Conservation (phyloP, 2,797 vertebrate genomes). For the Eptatretus atami region DNA sequence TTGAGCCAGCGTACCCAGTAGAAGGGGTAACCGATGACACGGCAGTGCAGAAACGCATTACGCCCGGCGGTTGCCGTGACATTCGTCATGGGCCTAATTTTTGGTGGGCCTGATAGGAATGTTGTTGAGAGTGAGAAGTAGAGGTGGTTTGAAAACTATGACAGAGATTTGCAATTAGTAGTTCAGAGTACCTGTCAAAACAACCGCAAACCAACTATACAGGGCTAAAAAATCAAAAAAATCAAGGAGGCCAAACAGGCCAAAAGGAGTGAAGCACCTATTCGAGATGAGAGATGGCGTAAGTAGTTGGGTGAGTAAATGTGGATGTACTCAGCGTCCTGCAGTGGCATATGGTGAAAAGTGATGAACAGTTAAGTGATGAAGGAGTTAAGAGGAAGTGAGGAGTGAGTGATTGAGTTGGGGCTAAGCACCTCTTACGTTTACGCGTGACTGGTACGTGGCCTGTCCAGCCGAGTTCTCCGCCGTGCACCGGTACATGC, state of each 20-base stretch:
- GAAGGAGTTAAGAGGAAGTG: slow-evolving; percentile 28
- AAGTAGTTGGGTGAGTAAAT: background rate
- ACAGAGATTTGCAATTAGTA: no score
- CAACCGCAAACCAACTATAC: no score
- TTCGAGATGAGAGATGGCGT: background rate
- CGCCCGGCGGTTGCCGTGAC: slow-evolving; percentile 81
- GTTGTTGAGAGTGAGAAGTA: slow-evolving; percentile 7
- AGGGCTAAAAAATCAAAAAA: no score
- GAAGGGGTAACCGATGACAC: slow-evolving; percentile 85
- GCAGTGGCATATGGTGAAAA: slow-evolving; percentile 28
- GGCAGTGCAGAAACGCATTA: slow-evolving; percentile 82
- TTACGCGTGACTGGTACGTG: slow-evolving; percentile 99
- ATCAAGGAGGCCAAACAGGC: no score
- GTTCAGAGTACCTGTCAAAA: no score
- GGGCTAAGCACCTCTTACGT: slow-evolving; percentile 99
- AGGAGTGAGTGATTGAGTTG: slow-evolving; percentile 77
- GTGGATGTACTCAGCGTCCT: background rate
- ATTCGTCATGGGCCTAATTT: slow-evolving; percentile 89
- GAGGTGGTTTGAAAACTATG: background rate
- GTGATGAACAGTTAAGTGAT: slow-evolving; percentile 88
- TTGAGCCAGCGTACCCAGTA: slow-evolving; percentile 99
- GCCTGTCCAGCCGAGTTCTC: slow-evolving; percentile 93
- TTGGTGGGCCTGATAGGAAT: slow-evolving; percentile 43
- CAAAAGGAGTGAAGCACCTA: background rate
- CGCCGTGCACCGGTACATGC: slow-evolving; percentile 83